These are phyloP conservation scores for Setipinna tenuifilis DNA, from an alignment of 2,797 vertebrate genomes.

Conservation along the genomic window DNA sequence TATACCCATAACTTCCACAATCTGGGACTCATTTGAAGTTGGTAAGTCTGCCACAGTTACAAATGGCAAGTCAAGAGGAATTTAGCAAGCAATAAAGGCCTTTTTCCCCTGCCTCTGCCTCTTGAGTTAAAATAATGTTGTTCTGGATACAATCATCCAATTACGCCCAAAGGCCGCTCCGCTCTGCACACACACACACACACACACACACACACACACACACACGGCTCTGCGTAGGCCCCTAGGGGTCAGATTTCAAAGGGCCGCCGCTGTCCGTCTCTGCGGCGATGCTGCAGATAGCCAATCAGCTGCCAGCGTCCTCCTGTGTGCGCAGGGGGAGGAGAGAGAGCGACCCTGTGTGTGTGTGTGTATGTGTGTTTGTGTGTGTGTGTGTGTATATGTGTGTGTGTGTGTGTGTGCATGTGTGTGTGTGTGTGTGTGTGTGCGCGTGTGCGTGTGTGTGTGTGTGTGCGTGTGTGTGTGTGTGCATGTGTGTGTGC, in stretches of 20 bases:
- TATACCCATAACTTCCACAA: constrained; percentile 45
- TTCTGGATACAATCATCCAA: constrained; percentile 85
- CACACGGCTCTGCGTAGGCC: constrained; percentile 75
- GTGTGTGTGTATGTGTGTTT: constrained; percentile 40
- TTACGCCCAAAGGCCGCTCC: constrained; percentile 75
- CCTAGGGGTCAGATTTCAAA: constrained; percentile 83
- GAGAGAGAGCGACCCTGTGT: constrained; percentile 43
- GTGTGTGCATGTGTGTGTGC: constrained; percentile 55
- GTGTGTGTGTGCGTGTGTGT: constrained; percentile 60
- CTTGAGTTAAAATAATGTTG: constrained; percentile 82
- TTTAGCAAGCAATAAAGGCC: constrained; percentile 73
- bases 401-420: constrained; percentile 56
- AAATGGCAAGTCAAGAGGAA: constrained; percentile 71
- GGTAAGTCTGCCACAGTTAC: constrained; percentile 66
- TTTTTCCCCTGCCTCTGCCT: constrained; percentile 54
- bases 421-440: constrained; percentile 60
- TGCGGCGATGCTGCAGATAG: constrained; percentile 70
- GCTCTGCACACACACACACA: too few relatives aligned
- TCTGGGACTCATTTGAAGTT: constrained; percentile 65
- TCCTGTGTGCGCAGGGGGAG: constrained; percentile 48
- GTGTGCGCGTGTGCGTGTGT: constrained; percentile 56
- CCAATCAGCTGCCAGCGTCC: constrained; percentile 55
- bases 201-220: too few relatives aligned
- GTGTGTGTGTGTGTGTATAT: constrained; percentile 60
- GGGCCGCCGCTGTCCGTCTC: constrained; percentile 74